Percentiles rank a stretch among this genome's conserved stretches.
phyloP scores from a whole-genome alignment of 2,888 invertebrate genomes.

The Hirtodrosophila duncani region DNA sequence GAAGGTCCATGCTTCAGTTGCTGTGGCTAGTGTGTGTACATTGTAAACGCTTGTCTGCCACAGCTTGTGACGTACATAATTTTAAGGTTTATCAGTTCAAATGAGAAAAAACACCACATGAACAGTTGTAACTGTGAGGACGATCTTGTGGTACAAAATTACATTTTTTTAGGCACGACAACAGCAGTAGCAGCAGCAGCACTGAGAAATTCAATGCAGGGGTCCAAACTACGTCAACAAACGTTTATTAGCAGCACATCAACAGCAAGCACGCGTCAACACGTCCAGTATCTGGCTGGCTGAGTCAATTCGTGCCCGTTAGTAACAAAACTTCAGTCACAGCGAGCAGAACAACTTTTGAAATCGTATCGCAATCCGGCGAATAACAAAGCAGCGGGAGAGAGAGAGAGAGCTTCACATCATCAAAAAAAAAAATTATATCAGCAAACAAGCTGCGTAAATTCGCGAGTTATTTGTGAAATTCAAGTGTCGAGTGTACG shows the following conservation, averaged over 20 bases:
- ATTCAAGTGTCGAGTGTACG: conserved; percentile 23
- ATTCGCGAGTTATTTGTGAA: conserved; percentile 50
- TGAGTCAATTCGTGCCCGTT: conserved; percentile 32
- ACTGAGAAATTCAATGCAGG: too few species aligned
- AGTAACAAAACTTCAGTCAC: conserved; percentile 63
- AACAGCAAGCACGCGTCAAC: conserved; percentile 13
- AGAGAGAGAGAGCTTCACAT: conserved; percentile 32
- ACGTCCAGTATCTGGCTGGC: conserved; percentile 39
- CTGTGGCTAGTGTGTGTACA: too few species aligned
- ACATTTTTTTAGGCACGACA: too few species aligned
- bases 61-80: too few species aligned
- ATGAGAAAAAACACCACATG: too few species aligned
- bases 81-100: too few species aligned
- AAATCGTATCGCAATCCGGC: conserved; percentile 37
- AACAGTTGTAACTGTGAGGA: too few species aligned
- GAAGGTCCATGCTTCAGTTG: too few species aligned
- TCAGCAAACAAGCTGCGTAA: conserved; percentile 42
- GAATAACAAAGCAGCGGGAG: too few species aligned
- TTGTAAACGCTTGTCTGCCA: too few species aligned
- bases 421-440: conserved; percentile 19
- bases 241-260: conserved; percentile 22
- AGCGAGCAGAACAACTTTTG: conserved; percentile 54
- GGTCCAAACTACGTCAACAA: conserved; percentile 30
- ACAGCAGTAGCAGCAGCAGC: too few species aligned
- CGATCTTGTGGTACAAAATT: too few species aligned